Conservation (phyloP, 1,140 invertebrate genomes). For the Dendroctonus valens region DNA sequence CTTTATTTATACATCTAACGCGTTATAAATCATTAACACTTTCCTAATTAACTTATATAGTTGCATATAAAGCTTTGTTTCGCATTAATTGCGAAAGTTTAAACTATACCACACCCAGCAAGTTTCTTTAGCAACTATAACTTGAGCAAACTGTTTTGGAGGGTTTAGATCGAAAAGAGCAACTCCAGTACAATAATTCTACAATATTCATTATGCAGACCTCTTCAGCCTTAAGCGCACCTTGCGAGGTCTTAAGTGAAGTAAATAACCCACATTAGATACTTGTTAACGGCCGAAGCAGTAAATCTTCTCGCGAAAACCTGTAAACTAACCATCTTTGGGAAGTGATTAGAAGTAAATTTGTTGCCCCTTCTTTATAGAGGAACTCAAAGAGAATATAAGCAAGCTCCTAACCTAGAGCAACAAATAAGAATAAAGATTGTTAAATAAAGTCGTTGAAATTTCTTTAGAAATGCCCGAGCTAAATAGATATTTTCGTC, state of each 20-base stretch:
- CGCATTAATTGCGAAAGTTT: background rate
- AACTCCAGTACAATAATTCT: conserved; percentile 6
- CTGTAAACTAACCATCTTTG: conserved; percentile 7
- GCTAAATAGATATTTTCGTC: conserved; percentile 7
- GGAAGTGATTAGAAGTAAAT: conserved; percentile 19
- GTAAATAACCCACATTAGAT: conserved; percentile 32
- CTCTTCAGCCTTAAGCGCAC: conserved; percentile 17
- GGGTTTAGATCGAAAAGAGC: conserved; percentile 2
- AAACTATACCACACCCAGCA: background rate
- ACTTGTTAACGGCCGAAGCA: conserved; percentile 21
- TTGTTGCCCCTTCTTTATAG: background rate
- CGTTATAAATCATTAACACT: background rate
- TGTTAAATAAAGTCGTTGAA: too few relatives aligned
- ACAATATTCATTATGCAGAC: conserved; percentile 28
- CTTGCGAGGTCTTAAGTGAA: conserved; percentile 20
- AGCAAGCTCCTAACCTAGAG: too few relatives aligned
- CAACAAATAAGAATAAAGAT: too few relatives aligned
- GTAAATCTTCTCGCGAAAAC: conserved; percentile 21
- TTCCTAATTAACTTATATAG: background rate
- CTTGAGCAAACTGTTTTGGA: background rate
- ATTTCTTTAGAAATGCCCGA: too few relatives aligned
- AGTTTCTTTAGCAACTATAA: too few relatives aligned
- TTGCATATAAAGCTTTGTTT: background rate
- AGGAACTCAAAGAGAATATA: too few relatives aligned
- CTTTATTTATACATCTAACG: background rate